phyloP scores from a whole-genome alignment of 2,113 vertebrate genomes.

The Nanorana parkeri region DNA sequence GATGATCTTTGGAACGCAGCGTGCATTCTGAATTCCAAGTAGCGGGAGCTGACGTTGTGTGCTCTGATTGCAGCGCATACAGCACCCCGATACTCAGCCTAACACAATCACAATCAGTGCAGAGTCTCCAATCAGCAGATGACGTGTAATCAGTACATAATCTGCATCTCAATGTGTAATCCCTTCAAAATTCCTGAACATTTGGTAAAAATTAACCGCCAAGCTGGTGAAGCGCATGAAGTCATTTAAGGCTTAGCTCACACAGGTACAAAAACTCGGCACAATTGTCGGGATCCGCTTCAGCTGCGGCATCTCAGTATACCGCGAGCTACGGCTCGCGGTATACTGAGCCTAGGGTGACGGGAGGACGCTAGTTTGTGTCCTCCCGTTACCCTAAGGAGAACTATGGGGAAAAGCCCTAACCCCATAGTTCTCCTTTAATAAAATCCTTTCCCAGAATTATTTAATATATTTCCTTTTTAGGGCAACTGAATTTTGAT shows the following conservation, averaged over 20 bases:
- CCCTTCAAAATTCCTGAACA: not conserved
- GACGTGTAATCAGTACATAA: constrained; percentile 3
- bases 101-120: not conserved
- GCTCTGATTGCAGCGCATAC: not conserved
- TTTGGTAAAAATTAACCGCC: constrained; percentile 8
- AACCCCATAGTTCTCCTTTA: no score
- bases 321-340: no score
- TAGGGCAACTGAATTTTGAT: no score
- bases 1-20: not conserved
- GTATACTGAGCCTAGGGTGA: no score
- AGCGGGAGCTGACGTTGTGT: not conserved
- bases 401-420: no score
- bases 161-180: constrained; percentile 3
- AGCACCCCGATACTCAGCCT: not conserved
- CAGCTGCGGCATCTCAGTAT: no score
- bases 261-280: not conserved
- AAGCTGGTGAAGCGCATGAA: not conserved
- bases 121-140: not conserved
- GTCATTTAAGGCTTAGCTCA: constrained; percentile 12
- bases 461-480: no score
- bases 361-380: no score
- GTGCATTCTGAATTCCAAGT: not conserved
- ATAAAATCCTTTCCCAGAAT: no score
- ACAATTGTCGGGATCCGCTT: no score
- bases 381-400: no score